phyloP scores from a whole-genome alignment of 2,797 vertebrate species.

The Nothura maculosa region DNA sequence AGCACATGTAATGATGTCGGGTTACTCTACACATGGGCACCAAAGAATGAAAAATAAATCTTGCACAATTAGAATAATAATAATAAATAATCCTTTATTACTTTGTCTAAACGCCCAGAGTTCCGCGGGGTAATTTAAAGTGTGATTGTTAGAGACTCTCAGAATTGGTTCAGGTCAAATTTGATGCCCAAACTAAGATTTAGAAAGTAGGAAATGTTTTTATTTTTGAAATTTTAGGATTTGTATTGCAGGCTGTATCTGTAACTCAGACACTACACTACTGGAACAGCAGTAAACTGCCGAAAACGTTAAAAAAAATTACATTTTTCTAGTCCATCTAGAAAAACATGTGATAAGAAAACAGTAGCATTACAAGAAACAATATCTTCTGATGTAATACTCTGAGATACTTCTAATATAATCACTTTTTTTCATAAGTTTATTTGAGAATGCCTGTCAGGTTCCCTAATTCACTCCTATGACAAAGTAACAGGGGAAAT shows the following conservation, averaged over 20 bases:
- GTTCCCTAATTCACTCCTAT: not conserved
- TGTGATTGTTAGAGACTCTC: not conserved
- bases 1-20: not conserved
- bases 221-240: not conserved
- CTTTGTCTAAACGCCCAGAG: not conserved
- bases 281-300: not conserved
- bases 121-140: not conserved
- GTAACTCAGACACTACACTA: not conserved
- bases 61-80: not conserved
- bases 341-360: not conserved
- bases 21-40: not conserved
- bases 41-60: not conserved
- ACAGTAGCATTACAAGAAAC: not conserved
- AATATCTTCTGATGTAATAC: not conserved
- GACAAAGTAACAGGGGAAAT: not conserved
- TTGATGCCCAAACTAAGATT: not conserved
- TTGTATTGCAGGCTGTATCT: not conserved
- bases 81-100: not conserved
- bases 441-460: not conserved
- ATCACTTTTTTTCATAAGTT: not conserved
- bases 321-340: not conserved
- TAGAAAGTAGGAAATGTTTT: not conserved
- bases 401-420: not conserved
- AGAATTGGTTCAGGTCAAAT: not conserved
- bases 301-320: not conserved